Conservation (phyloP, 2,797 vertebrate genomes). For the Oryzias dopingdopingensis region DNA sequence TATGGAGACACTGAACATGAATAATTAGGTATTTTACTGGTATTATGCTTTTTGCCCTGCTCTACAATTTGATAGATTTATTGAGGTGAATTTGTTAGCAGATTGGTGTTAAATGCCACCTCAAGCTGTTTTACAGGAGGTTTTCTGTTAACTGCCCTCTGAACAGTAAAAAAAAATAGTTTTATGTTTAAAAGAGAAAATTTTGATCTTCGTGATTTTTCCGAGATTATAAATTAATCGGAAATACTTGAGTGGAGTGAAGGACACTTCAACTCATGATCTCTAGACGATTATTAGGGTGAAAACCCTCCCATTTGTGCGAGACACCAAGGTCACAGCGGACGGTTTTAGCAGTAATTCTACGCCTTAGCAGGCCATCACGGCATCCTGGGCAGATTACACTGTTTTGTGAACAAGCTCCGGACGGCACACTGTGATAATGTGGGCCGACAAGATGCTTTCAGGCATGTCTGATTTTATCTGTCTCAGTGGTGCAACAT, state of each 20-base stretch:
- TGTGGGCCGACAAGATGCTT: slow-evolving; percentile 43
- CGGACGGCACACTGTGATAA: slow-evolving; percentile 14
- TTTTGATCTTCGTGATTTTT: not conserved
- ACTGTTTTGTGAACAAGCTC: slow-evolving; percentile 36
- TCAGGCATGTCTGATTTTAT: slow-evolving; percentile 55
- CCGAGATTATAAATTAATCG: not conserved
- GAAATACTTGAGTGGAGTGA: slow-evolving; percentile 2
- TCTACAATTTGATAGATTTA: slow-evolving; percentile 19
- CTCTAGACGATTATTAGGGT: slow-evolving; percentile 28
- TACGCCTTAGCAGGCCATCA: slow-evolving; percentile 33
- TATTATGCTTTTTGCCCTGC: slow-evolving; percentile 28
- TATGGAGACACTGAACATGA: slow-evolving; percentile 48
- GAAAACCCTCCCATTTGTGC: slow-evolving; percentile 29
- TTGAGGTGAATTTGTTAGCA: slow-evolving; percentile 25
- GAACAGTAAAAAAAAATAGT: slow-evolving; percentile 17
- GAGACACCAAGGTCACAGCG: slow-evolving; percentile 45
- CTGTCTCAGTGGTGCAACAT: slow-evolving; percentile 39
- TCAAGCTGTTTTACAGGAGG: slow-evolving; percentile 2
- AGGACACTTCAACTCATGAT: slow-evolving; percentile 16
- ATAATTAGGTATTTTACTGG: slow-evolving; percentile 45
- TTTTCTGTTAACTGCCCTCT: slow-evolving; percentile 4
- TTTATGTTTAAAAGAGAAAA: slow-evolving; percentile 6
- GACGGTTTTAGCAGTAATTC: slow-evolving; percentile 50
- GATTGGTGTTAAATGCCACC: slow-evolving; percentile 26
- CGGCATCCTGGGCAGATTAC: slow-evolving; percentile 37